These are phyloP conservation scores for Labeo calbasu DNA, from an alignment of 2,797 vertebrate species.

Conservation along the genomic window DNA sequence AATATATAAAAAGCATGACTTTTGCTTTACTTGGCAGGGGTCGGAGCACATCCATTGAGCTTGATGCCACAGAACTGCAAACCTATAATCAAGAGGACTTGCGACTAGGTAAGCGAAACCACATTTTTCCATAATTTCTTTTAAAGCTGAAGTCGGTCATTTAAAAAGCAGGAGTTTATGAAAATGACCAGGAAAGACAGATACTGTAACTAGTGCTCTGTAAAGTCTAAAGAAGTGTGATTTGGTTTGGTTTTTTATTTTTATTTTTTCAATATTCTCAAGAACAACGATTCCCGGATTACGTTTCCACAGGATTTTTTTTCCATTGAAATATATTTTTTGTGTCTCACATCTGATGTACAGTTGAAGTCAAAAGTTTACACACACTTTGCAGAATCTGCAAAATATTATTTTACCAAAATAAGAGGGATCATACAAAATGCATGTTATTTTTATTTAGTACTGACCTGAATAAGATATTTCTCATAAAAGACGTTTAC, in stretches of 20 bases:
- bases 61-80: slow-evolving; percentile 81
- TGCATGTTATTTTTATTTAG: no score
- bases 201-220: not conserved
- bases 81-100: slow-evolving; percentile 81
- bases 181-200: not conserved
- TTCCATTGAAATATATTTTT: not conserved
- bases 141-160: slow-evolving; percentile 4
- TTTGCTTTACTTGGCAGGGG: slow-evolving; percentile 71
- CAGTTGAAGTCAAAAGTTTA: no score
- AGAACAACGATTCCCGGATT: not conserved
- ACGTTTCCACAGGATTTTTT: not conserved
- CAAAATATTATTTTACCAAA: no score
- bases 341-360: not conserved
- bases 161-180: not conserved
- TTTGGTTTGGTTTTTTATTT: not conserved
- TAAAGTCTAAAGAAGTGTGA: not conserved
- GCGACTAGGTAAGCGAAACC: slow-evolving; percentile 80
- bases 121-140: slow-evolving; percentile 3
- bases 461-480: no score
- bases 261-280: not conserved
- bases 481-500: no score
- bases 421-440: no score
- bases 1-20: not conserved
- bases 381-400: no score
- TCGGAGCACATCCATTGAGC: slow-evolving; percentile 77